phyloP scores from a whole-genome alignment of 2,888 invertebrate genomes.

The Agrotis puta region DNA sequence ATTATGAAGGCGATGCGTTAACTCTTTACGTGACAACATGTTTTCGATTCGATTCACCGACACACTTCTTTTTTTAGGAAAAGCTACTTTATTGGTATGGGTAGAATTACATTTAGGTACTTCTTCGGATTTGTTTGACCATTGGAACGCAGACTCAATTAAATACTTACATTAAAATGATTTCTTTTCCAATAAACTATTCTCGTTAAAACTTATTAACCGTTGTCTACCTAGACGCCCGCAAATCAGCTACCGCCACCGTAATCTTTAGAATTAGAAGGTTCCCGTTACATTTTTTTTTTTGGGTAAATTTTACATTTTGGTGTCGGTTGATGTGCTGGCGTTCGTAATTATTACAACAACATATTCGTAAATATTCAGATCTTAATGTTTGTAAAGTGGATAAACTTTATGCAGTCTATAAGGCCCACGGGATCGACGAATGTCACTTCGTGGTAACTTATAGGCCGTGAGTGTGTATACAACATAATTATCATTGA shows the following conservation, averaged over 20 bases:
- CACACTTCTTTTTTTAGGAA: slow-evolving; percentile 13
- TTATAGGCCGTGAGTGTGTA: neutral
- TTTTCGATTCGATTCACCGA: slow-evolving; percentile 10
- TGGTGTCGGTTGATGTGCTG: too few species aligned
- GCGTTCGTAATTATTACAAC: neutral
- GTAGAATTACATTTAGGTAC: neutral
- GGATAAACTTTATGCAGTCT: neutral
- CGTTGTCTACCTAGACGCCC: too few species aligned
- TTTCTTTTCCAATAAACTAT: too few species aligned
- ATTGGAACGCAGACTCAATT: too few species aligned
- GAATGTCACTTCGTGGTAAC: neutral
- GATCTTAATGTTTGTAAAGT: neutral
- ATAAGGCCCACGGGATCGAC: neutral
- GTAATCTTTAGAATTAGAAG: too few species aligned
- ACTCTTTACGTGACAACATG: slow-evolving; percentile 24
- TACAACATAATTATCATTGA: too few species aligned
- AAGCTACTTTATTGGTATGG: slow-evolving; percentile 1
- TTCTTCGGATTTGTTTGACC: neutral
- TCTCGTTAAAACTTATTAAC: too few species aligned
- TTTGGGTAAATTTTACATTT: too few species aligned
- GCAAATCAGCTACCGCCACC: too few species aligned
- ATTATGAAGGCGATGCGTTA: slow-evolving; percentile 16
- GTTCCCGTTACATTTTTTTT: too few species aligned
- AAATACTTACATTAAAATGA: too few species aligned
- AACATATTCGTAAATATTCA: neutral